phyloP scores from a whole-genome alignment of 2,113 vertebrate genomes.

The Rhinolophus ferrumequinum region DNA sequence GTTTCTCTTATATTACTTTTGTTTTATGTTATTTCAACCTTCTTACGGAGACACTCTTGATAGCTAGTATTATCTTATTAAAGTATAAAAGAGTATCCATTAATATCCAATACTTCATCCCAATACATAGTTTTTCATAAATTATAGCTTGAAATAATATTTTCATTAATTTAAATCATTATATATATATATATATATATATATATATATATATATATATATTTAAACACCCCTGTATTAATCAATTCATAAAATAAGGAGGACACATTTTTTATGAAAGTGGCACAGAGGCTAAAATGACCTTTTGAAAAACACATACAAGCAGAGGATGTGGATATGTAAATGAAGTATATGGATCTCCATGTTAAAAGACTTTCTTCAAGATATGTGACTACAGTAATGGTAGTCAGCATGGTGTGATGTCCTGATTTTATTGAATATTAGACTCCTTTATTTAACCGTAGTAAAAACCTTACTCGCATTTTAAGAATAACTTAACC shows the following conservation, averaged over 20 bases:
- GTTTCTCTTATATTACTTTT: neutral
- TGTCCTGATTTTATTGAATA: constrained; percentile 70
- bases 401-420: constrained; percentile 67
- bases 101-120: neutral
- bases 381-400: constrained; percentile 65
- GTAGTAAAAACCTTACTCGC: constrained; percentile 39
- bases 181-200: neutral
- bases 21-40: neutral
- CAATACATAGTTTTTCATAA: neutral
- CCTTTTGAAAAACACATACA: constrained; percentile 77
- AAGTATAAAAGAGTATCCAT: neutral
- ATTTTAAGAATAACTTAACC: constrained; percentile 2
- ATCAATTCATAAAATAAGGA: constrained; percentile 26
- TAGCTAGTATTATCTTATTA: neutral
- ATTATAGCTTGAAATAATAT: neutral
- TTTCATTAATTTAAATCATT: constrained; percentile 1
- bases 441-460: constrained; percentile 56
- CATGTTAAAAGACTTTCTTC: constrained; percentile 81
- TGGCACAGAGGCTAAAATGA: constrained; percentile 68
- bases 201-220: too few relatives aligned
- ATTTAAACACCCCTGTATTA: neutral
- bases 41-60: neutral
- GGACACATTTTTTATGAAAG: constrained; percentile 58
- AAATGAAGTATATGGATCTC: constrained; percentile 81
- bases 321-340: constrained; percentile 81